Evolutionary conservation across 2,888 invertebrate species (phyloP).

Genomic region (Balanococcus diminutus): DNA sequence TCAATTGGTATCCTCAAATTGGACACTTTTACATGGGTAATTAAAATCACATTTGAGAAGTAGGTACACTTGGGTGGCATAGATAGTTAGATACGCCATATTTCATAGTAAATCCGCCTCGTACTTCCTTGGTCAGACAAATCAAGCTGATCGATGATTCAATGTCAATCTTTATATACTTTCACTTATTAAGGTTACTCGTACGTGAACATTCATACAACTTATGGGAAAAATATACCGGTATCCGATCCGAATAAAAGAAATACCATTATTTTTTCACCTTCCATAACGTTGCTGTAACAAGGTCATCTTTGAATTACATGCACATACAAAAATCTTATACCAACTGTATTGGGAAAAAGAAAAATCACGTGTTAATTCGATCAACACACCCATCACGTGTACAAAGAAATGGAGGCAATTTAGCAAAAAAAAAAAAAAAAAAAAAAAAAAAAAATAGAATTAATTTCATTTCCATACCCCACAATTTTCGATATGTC

Average conservation of each 20-base stretch:
- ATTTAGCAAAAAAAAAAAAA: neutral
- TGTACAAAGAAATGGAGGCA: neutral
- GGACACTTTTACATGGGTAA: neutral
- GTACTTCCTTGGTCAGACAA: neutral
- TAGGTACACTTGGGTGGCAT: neutral
- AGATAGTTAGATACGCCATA: neutral
- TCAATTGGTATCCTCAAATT: too few species aligned
- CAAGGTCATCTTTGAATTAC: neutral
- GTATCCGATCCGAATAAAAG: neutral
- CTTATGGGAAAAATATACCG: neutral
- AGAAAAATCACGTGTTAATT: neutral
- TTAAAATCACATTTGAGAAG: neutral
- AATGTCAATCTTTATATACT: neutral
- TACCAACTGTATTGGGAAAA: neutral
- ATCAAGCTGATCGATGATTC: conserved; percentile 9
- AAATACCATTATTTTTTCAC: neutral
- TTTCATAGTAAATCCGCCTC: neutral
- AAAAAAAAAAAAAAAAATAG: neutral
- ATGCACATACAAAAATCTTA: neutral
- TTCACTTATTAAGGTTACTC: conserved; percentile 19
- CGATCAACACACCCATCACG: neutral
- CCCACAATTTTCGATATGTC: neutral
- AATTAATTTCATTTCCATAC: neutral
- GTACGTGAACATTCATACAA: neutral
- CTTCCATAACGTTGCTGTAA: neutral